phyloP scores from a whole-genome alignment of 2,797 vertebrate species.

The Parambassis ranga region DNA sequence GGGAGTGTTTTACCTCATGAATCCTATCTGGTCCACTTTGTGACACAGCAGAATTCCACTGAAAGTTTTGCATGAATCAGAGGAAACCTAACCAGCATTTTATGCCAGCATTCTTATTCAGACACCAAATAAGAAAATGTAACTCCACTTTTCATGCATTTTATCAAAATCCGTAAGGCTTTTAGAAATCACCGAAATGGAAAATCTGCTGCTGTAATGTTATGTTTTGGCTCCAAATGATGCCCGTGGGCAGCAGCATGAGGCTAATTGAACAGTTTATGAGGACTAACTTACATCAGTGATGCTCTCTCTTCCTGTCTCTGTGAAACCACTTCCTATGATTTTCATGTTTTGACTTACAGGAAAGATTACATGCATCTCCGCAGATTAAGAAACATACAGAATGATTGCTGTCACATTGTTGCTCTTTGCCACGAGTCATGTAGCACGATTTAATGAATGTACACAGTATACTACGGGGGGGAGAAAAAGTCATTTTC shows the following conservation, averaged over 20 bases:
- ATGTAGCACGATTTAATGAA: no score
- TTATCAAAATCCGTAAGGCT: neutral
- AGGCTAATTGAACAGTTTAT: constrained; percentile 19
- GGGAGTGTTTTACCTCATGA: constrained; percentile 40
- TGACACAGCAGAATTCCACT: constrained; percentile 8
- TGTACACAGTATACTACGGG: neutral
- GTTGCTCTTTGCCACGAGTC: no score
- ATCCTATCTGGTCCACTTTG: constrained; percentile 40
- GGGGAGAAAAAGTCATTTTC: no score
- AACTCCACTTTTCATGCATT: neutral
- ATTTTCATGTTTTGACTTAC: constrained; percentile 2
- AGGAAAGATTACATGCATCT: neutral
- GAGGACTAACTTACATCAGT: constrained; percentile 14
- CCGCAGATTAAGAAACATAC: neutral
- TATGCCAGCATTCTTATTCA: neutral
- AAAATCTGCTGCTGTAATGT: constrained; percentile 23
- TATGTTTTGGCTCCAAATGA: constrained; percentile 21
- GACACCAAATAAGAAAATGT: neutral
- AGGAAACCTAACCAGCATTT: neutral
- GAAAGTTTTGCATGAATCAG: constrained; percentile 1
- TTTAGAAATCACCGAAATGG: constrained; percentile 23
- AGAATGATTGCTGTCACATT: neutral
- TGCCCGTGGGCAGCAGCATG: constrained; percentile 21
- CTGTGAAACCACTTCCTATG: constrained; percentile 1
- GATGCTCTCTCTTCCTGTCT: neutral